Conservation (phyloP, 2,797 vertebrate species). For the Synanceia verrucosa region DNA sequence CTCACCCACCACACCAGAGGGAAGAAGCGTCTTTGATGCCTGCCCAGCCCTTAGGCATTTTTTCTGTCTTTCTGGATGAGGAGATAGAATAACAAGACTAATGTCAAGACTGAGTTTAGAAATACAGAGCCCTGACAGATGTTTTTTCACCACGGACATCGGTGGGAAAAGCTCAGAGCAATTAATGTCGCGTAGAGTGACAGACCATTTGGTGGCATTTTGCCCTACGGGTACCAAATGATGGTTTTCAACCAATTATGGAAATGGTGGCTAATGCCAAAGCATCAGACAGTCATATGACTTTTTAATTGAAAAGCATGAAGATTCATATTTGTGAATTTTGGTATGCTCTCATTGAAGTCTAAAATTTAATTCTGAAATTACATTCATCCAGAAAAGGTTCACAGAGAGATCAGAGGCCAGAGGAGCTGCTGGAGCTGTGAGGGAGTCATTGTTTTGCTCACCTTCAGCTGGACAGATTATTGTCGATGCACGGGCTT, state of each 20-base stretch:
- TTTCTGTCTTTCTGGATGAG: constrained; percentile 81
- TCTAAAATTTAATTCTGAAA: constrained; percentile 39
- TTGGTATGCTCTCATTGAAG: not conserved
- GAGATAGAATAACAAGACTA: constrained; percentile 84
- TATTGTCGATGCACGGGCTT: too few relatives aligned
- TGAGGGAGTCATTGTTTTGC: not conserved
- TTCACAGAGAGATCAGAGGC: constrained; percentile 14
- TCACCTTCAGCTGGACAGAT: not conserved
- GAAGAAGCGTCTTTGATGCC: constrained; percentile 84
- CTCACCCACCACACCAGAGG: constrained; percentile 78
- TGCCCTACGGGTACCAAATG: constrained; percentile 51
- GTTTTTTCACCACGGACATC: constrained; percentile 76
- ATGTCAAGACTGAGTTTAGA: constrained; percentile 83
- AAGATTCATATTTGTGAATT: constrained; percentile 20
- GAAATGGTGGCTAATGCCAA: constrained; percentile 9
- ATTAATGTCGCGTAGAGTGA: constrained; percentile 67
- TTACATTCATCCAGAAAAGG: not conserved
- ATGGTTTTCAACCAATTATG: constrained; percentile 42
- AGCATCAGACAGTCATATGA: constrained; percentile 12
- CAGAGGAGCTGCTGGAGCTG: not conserved
- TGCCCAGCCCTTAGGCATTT: constrained; percentile 83
- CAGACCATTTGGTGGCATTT: constrained; percentile 61
- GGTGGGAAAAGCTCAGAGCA: constrained; percentile 80
- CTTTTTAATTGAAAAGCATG: constrained; percentile 44
- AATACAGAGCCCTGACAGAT: constrained; percentile 80